Conservation (phyloP, 1,140 invertebrate genomes). For the Drosophila ogumai region DNA sequence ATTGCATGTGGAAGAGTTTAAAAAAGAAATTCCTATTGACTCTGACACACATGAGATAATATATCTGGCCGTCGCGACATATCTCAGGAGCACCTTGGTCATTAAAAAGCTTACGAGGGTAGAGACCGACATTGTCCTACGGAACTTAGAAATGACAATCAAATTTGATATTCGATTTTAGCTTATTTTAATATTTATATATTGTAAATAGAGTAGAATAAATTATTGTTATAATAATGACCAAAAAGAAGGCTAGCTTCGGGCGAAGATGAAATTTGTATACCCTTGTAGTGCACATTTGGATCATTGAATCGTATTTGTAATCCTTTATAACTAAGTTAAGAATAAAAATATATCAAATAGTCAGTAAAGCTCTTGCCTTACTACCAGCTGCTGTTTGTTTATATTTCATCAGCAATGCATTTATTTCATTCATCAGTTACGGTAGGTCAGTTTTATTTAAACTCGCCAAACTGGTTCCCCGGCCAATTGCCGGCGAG, state of each 20-base stretch:
- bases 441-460: slow-evolving; percentile 46
- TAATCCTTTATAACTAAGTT: too few species aligned
- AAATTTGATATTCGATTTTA: not conserved
- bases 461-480: slow-evolving; percentile 24
- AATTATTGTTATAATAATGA: not conserved
- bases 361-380: too few species aligned
- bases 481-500: slow-evolving; percentile 6
- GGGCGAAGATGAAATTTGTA: too few species aligned
- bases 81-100: not conserved
- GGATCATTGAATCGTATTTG: too few species aligned
- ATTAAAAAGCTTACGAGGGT: not conserved
- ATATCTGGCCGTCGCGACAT: not conserved
- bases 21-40: not conserved
- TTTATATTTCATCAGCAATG: slow-evolving; percentile 9
- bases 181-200: not conserved
- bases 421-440: slow-evolving; percentile 10
- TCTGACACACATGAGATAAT: not conserved
- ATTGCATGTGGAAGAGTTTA: not conserved
- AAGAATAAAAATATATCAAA: too few species aligned
- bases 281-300: too few species aligned
- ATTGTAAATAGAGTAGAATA: too few species aligned
- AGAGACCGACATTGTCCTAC: not conserved
- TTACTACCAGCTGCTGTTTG: slow-evolving; percentile 5
- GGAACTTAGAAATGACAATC: not conserved
- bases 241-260: too few species aligned